phyloP scores from a whole-genome alignment of 2,113 vertebrate genomes.

The Taxidea taxus region DNA sequence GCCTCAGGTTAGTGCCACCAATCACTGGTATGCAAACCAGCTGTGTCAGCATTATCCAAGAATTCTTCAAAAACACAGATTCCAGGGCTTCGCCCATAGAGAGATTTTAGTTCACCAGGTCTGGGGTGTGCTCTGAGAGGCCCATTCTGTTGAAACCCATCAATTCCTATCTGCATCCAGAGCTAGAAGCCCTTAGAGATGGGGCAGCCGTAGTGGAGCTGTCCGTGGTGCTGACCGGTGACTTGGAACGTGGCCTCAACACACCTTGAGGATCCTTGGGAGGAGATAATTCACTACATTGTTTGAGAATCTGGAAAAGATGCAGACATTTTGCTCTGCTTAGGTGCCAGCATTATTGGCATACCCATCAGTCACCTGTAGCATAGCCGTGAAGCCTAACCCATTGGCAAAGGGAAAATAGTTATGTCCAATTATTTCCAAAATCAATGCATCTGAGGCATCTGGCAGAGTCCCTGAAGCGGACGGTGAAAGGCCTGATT shows the following conservation, averaged over 20 bases:
- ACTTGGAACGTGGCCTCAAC: background rate
- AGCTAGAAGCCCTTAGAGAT: background rate
- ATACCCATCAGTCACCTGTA: background rate
- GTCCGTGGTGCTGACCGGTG: background rate
- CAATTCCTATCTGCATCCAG: background rate
- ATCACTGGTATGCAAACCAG: background rate
- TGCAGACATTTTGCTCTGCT: background rate
- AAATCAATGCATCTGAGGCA: background rate
- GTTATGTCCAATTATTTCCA: background rate
- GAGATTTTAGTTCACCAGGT: background rate
- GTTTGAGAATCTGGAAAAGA: background rate
- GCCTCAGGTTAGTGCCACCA: background rate
- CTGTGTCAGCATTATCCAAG: too few relatives aligned
- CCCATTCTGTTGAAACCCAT: background rate
- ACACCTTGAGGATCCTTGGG: too few relatives aligned
- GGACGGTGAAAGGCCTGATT: background rate
- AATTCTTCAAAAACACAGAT: background rate
- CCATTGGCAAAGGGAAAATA: background rate
- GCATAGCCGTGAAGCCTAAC: background rate
- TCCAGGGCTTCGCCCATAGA: background rate
- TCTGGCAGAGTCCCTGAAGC: background rate
- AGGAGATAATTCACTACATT: background rate
- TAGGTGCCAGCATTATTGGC: background rate
- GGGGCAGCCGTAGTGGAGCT: fast-evolving
- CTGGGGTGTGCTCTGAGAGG: background rate